Evolutionary conservation across 2,797 vertebrate genomes (phyloP).

Genomic region (Hippoglossus hippoglossus): DNA sequence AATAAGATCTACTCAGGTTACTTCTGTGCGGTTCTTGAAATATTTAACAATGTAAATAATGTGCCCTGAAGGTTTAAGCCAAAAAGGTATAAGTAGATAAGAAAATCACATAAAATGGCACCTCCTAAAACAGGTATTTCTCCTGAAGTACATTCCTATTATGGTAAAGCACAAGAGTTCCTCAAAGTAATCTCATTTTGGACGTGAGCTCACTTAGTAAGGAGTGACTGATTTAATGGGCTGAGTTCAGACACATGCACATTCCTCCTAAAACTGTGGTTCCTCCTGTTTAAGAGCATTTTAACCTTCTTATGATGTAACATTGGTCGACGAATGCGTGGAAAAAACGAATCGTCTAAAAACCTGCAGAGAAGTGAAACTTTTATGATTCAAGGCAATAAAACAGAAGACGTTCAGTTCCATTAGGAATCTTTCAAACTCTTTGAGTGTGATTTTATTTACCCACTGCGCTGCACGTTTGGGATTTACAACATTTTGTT

Average conservation of each 20-base stretch:
- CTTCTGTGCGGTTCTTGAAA: background rate
- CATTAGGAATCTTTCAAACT: too few species aligned
- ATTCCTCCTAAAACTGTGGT: constrained; percentile 47
- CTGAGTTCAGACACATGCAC: constrained; percentile 48
- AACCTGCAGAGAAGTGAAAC: constrained; percentile 1
- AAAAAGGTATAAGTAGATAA: constrained; percentile 26
- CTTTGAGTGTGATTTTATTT: too few species aligned
- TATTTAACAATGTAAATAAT: constrained; percentile 7
- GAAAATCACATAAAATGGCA: constrained; percentile 14
- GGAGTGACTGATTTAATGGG: constrained; percentile 62
- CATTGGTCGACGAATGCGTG: background rate
- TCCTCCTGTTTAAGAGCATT: constrained; percentile 45
- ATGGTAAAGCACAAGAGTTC: constrained; percentile 64
- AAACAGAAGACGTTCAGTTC: too few species aligned
- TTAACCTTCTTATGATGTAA: constrained; percentile 22
- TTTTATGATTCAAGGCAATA: background rate
- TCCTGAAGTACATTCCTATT: constrained; percentile 60
- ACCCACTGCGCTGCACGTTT: too few species aligned
- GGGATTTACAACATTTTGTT: too few species aligned
- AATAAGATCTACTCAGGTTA: background rate
- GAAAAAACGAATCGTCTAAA: background rate
- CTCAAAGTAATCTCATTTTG: constrained; percentile 51
- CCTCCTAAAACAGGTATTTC: constrained; percentile 38
- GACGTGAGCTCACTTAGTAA: constrained; percentile 47
- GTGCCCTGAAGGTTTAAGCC: constrained; percentile 29